Percentiles rank a stretch among this genome's conserved stretches.
These are phyloP conservation scores for Hybos culiciformis DNA, from an alignment of 2,888 invertebrate species.

Conservation along the genomic window DNA sequence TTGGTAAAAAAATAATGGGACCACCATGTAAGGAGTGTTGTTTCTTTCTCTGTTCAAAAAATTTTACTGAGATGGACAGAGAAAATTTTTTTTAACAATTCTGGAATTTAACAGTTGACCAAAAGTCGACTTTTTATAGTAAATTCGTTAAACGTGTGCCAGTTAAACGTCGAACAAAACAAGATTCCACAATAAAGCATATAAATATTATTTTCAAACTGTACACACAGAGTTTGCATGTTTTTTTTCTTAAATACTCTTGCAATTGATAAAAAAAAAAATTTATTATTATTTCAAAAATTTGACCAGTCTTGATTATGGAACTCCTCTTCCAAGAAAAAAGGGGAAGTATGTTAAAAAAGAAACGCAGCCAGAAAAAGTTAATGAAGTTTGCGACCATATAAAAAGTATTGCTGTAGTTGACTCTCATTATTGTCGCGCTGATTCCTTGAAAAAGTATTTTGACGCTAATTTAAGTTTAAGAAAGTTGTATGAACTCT, in stretches of 20 bases:
- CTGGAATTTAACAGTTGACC: not conserved
- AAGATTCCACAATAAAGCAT: not conserved
- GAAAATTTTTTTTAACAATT: not conserved
- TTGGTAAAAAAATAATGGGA: not conserved
- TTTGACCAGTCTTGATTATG: not conserved
- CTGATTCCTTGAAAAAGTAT: not conserved
- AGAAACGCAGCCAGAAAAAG: not conserved
- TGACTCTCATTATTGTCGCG: not conserved
- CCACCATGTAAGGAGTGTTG: not conserved
- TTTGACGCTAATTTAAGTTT: not conserved
- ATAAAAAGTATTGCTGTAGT: not conserved
- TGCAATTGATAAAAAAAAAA: not conserved
- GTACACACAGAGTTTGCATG: not conserved
- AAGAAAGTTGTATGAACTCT: slow-evolving; percentile 3
- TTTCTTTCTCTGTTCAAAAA: not conserved
- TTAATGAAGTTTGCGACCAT: not conserved
- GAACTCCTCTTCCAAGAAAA: not conserved
- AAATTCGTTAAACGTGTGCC: not conserved
- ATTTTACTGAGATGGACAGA: not conserved
- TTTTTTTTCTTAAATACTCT: not conserved
- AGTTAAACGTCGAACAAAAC: not conserved
- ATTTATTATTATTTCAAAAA: not conserved
- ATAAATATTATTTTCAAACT: not conserved
- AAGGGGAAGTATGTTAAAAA: not conserved
- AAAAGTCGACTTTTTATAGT: not conserved